These are phyloP conservation scores for Exocentrus adspersus DNA, from an alignment of 2,888 invertebrate species.

Conservation along the genomic window DNA sequence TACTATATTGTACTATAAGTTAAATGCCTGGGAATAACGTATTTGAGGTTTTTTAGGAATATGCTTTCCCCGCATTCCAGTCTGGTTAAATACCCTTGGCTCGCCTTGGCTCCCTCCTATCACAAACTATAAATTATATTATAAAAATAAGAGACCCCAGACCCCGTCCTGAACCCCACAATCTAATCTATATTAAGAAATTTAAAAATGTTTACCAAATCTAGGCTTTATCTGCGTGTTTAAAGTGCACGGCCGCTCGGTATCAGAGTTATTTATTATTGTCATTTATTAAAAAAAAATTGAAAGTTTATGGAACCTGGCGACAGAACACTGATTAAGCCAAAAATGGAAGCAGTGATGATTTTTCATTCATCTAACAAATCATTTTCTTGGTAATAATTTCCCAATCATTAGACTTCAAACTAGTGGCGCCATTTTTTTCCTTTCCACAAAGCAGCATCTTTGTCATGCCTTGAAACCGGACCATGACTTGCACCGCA, in stretches of 20 bases:
- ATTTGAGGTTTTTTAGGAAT: too few species aligned
- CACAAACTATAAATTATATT: not conserved
- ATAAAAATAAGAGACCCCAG: conserved; percentile 18
- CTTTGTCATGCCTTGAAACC: not conserved
- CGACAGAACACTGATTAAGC: not conserved
- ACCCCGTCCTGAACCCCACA: conserved; percentile 25
- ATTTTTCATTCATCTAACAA: too few species aligned
- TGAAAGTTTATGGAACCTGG: not conserved
- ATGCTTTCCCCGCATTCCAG: too few species aligned
- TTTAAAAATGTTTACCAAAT: conserved; percentile 21
- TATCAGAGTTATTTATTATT: conserved; percentile 18
- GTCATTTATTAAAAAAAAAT: not conserved
- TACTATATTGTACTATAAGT: not conserved
- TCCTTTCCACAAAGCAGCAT: not conserved
- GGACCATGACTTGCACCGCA: not conserved
- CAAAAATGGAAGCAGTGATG: not conserved
- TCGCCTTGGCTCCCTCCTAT: not conserved
- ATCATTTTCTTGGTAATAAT: too few species aligned
- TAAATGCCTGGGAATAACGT: not conserved
- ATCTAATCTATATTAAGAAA: conserved; percentile 24
- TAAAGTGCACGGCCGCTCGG: not conserved
- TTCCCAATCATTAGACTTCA: too few species aligned
- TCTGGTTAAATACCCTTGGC: too few species aligned
- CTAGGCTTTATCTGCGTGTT: conserved; percentile 6
- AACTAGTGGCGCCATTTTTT: too few species aligned